Base-by-base conservation (phyloP, 2,888 invertebrate species). In the Tridacna gigas region DNA sequence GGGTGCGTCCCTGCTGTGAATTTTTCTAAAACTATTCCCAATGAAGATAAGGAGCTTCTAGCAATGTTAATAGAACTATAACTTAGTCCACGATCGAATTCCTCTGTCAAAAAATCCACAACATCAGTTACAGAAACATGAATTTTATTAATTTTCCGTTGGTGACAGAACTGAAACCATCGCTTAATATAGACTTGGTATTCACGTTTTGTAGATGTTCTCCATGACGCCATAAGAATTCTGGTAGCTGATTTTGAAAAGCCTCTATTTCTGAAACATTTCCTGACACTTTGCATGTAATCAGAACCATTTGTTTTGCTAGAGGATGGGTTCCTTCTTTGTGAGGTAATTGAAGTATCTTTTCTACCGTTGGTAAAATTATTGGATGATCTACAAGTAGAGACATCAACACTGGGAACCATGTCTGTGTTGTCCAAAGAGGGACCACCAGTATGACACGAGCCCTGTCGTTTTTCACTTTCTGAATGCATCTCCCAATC, bases 171-270 rank as follows among this genome's bases (percentile, higher is more conserved):
- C 45, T 26, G 75, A 75, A 83, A 67, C 86, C 88, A 88, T 86
- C 77, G 86, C 25, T 71, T 77, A 47, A 83, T 80, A 83, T 78
- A 84, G 15, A 60, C 60, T 63, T 77, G 26, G 67, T 87, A 87
- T 77, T 86, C 83, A 60, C 83, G 78, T 56, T 84, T 74, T 47
- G 87, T 88, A 37, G 77, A 74, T 20, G 25, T 56, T 67, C 80
- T 61, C 86, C 87, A 89, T 56, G 88, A 84, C 48, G 79, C 63
- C 74, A 88, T 66, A 71, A 89, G 63, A 37, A 86, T 75, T 56
- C 63, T 77, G 66, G 80, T 74, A 65, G 77, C 60, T n/a, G 45
- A 18, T 74, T 56, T 67, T 48, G 77, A 83, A 82, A 80, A 74
- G 18, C 77, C 74, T 77, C 79, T 47, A 45, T 60, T 60, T 86